phyloP scores from a whole-genome alignment of 2,113 vertebrate species.

The Rhineura floridana region DNA sequence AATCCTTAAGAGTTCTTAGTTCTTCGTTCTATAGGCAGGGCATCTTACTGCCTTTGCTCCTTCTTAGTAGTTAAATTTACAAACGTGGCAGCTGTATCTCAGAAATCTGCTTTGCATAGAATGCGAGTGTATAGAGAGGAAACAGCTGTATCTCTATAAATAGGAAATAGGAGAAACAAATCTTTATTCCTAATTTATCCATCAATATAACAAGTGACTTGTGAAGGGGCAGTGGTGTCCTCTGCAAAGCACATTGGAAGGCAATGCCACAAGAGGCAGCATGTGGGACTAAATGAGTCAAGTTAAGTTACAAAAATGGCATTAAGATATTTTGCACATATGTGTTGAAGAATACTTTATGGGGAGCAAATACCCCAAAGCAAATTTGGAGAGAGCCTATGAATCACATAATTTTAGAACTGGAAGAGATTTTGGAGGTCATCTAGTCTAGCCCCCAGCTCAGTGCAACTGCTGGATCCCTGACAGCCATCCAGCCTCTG shows the following conservation, averaged over 20 bases:
- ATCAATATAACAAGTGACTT: background rate
- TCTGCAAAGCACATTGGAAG: background rate
- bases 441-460: too few relatives aligned
- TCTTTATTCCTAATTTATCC: slow-evolving; percentile 7
- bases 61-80: background rate
- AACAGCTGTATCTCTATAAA: slow-evolving; percentile 36
- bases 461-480: too few relatives aligned
- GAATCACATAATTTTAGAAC: too few relatives aligned
- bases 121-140: slow-evolving; percentile 10
- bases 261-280: background rate
- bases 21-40: background rate
- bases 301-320: background rate
- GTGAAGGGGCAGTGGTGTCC: background rate
- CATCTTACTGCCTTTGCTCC: background rate
- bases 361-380: background rate
- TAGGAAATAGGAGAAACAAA: slow-evolving; percentile 25
- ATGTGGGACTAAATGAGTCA: background rate
- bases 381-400: rapidly evolving
- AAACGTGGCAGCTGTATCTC: background rate
- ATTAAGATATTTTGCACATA: background rate
- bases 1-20: too few relatives aligned
- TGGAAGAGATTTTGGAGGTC: too few relatives aligned
- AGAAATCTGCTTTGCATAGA: slow-evolving; percentile 14
- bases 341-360: rapidly evolving
- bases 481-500: too few relatives aligned